These are phyloP conservation scores for Helicoverpa assulta DNA, from an alignment of 2,888 invertebrate species.

Conservation along the genomic window DNA sequence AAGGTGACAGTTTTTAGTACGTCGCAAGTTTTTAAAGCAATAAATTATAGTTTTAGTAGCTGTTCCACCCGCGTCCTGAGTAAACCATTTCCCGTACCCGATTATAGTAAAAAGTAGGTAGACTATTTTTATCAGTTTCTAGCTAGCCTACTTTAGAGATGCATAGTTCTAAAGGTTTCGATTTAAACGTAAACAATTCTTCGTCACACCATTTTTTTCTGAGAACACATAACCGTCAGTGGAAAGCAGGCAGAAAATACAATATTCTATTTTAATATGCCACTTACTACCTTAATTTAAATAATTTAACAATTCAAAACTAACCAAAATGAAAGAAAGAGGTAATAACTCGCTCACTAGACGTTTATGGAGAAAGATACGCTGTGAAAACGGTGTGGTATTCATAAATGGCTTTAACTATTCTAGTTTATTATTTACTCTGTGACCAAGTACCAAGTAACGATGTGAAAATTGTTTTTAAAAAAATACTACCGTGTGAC, in stretches of 20 bases:
- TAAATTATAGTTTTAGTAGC: slow-evolving; percentile 12
- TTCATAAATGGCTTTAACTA: not conserved
- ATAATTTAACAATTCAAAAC: not conserved
- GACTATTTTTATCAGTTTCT: no score
- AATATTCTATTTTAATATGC: not conserved
- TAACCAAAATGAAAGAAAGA: not conserved
- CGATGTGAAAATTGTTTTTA: slow-evolving; percentile 6
- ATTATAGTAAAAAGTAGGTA: no score
- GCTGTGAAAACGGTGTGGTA: not conserved
- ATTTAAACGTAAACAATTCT: no score
- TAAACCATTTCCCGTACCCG: no score
- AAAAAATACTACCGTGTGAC: slow-evolving; percentile 24
- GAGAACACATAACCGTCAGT: not conserved
- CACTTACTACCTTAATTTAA: not conserved
- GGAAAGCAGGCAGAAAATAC: not conserved
- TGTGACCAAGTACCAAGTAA: not conserved
- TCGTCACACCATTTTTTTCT: not conserved
- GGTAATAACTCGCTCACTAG: not conserved
- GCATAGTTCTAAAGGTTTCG: no score
- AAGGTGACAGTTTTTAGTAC: not conserved
- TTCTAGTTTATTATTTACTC: not conserved
- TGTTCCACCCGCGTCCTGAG: no score
- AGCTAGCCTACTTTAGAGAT: no score
- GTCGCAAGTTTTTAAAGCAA: not conserved
- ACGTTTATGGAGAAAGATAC: not conserved